Base-by-base conservation (phyloP, 2,113 vertebrate species). In the Taurulus bubalis region DNA sequence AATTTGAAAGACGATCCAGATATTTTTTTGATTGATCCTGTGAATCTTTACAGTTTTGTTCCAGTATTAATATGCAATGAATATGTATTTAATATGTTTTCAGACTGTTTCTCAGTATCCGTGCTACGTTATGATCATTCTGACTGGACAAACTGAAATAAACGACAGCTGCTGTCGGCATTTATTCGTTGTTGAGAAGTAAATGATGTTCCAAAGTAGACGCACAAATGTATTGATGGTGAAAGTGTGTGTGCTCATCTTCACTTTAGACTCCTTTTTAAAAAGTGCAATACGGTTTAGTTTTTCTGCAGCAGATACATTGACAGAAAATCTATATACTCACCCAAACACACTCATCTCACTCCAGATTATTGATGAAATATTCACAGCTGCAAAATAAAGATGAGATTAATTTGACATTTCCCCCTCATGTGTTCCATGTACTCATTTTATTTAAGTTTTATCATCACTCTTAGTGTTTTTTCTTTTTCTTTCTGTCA, bases 211-310 rank as follows among this genome's bases (percentile, higher is more conserved):
- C 22, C 40, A 16, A 38, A 65, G 1, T 8, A 18, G 24, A 68
- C 16, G 6, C 11, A 49, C 49, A 64, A 1, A 28, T 9, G 47
- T 16, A 14, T 38, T 40, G 47, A n/a, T 30, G 49, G 20, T 47
- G 18, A 32, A 32, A 32, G 30, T 70, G 55, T 63, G 11, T 36
- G 30, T n/a, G 10, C 45, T 63, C 30, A 4, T 16, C 9, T 32
- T 55, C 58, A 24, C 67, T 28, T 51, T 9, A 12, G 8, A 49
- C 55, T 58, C 26, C 18, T 60, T 32, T 3, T 32, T 3, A 32
- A 6, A 26, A 87, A 76, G 79, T 85, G 83, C 75, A 85, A 83
- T 80, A 85, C 6, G 24, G 4, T 66, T 0, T 64, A 8, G 0
- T n/a, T 51, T n/a, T 32, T 40, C 9, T n/a, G 8, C 62, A 7